Conservation (phyloP, 2,113 vertebrate genomes). For the Rattus rattus region DNA sequence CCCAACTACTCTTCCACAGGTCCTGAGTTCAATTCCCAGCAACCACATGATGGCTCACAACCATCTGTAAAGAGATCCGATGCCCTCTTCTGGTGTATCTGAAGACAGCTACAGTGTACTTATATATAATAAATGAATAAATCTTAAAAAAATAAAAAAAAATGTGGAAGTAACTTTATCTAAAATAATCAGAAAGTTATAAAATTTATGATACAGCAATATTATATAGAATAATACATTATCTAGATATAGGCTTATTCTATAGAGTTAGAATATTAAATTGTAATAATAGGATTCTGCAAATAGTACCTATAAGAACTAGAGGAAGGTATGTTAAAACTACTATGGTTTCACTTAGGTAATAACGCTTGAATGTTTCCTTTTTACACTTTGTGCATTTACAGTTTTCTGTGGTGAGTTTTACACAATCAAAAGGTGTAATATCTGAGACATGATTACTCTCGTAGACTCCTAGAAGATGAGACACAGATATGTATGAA, state of each 20-base stretch:
- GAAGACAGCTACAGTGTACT: no score
- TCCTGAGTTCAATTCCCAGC: no score
- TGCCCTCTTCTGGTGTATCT: no score
- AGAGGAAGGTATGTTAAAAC: conserved; percentile 57
- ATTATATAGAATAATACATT: conserved; percentile 23
- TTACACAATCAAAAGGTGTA: not conserved
- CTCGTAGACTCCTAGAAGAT: not conserved
- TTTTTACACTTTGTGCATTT: not conserved
- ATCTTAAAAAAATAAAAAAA: not conserved
- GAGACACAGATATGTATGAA: not conserved
- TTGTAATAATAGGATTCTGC: conserved; percentile 37
- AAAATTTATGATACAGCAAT: not conserved
- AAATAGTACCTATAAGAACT: not conserved
- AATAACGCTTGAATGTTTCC: conserved; percentile 15
- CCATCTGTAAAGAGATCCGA: no score
- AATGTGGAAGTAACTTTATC: conserved; percentile 4
- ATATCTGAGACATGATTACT: not conserved
- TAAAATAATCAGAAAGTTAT: conserved; percentile 28
- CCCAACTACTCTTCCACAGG: no score
- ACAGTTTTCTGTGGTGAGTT: not conserved
- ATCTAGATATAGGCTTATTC: conserved; percentile 35
- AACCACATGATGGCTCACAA: no score
- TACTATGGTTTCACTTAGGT: conserved; percentile 14
- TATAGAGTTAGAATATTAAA: not conserved
- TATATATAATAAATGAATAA: no score